These are phyloP conservation scores for Melinaea menophilus DNA, from an alignment of 2,888 invertebrate genomes.

Conservation along the genomic window DNA sequence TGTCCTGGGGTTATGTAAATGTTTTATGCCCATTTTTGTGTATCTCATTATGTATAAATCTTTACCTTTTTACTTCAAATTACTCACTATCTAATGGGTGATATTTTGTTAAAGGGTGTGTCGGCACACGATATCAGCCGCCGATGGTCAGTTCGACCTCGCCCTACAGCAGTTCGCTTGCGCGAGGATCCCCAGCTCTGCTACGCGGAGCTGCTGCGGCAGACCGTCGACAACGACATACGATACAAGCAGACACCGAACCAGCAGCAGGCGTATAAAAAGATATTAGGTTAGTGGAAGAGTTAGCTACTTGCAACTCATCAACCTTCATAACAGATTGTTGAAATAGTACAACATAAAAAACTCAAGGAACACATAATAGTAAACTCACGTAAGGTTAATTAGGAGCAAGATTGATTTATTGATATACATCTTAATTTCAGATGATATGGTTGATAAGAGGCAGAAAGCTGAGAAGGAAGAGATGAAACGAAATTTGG, in stretches of 20 bases:
- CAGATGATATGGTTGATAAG: slow-evolving; percentile 79
- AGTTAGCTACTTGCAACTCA: too few relatives aligned
- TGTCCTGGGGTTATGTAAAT: slow-evolving; percentile 34
- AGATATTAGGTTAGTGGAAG: slow-evolving; percentile 73
- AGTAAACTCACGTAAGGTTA: too few relatives aligned
- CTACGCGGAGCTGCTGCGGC: slow-evolving; percentile 78
- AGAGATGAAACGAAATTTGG: slow-evolving; percentile 65
- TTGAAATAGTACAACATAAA: slow-evolving; percentile 5
- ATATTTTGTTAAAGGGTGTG: slow-evolving; percentile 47
- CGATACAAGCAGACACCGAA: slow-evolving; percentile 79
- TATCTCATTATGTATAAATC: slow-evolving; percentile 2
- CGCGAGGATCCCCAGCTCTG: slow-evolving; percentile 83
- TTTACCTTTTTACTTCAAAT: slow-evolving; percentile 14
- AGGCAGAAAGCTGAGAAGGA: slow-evolving; percentile 70
- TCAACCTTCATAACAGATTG: too few relatives aligned
- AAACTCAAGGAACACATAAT: not conserved
- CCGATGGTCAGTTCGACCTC: slow-evolving; percentile 63
- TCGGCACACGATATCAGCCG: slow-evolving; percentile 50
- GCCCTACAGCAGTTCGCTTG: slow-evolving; percentile 75
- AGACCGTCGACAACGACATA: slow-evolving; percentile 83
- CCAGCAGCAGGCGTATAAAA: slow-evolving; percentile 77
- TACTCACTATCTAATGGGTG: not conserved
- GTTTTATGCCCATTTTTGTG: not conserved
- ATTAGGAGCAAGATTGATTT: too few relatives aligned
- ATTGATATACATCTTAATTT: slow-evolving; percentile 36